These are phyloP conservation scores for Euura lappo DNA, from an alignment of 1,140 invertebrate species.

Conservation along the genomic window DNA sequence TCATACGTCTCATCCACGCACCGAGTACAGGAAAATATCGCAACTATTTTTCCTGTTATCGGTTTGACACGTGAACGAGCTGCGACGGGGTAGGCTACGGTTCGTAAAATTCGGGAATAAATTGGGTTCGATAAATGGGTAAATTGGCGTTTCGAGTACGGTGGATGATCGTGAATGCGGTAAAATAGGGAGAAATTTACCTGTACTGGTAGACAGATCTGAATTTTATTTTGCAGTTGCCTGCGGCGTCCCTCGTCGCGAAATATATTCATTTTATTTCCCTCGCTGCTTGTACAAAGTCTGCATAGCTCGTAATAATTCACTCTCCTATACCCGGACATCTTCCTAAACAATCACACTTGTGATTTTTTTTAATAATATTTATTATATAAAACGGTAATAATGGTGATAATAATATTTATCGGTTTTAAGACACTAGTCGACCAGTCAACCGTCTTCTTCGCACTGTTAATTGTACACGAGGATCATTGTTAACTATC, in stretches of 20 bases:
- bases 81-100: too few species aligned
- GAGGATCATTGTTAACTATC: slow-evolving; percentile 18
- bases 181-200: slow-evolving; percentile 46
- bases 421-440: not conserved
- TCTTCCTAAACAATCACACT: slow-evolving; percentile 42
- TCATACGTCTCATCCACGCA: not conserved
- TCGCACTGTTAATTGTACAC: not conserved
- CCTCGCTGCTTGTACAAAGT: slow-evolving; percentile 70
- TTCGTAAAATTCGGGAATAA: too few species aligned
- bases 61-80: not conserved
- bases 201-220: slow-evolving; percentile 68
- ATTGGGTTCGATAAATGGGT: too few species aligned
- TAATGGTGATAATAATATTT: too few species aligned
- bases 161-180: not conserved
- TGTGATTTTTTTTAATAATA: not conserved
- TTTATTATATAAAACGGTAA: too few species aligned
- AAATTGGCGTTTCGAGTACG: too few species aligned
- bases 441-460: slow-evolving; percentile 13
- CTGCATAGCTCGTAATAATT: slow-evolving; percentile 76
- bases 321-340: slow-evolving; percentile 71
- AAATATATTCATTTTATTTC: slow-evolving; percentile 71
- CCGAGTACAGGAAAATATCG: not conserved
- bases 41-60: not conserved
- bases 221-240: slow-evolving; percentile 69
- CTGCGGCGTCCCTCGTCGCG: slow-evolving; percentile 69